Evolutionary conservation across 2,797 vertebrate genomes (phyloP).

Genomic region (Dallia pectoralis): DNA sequence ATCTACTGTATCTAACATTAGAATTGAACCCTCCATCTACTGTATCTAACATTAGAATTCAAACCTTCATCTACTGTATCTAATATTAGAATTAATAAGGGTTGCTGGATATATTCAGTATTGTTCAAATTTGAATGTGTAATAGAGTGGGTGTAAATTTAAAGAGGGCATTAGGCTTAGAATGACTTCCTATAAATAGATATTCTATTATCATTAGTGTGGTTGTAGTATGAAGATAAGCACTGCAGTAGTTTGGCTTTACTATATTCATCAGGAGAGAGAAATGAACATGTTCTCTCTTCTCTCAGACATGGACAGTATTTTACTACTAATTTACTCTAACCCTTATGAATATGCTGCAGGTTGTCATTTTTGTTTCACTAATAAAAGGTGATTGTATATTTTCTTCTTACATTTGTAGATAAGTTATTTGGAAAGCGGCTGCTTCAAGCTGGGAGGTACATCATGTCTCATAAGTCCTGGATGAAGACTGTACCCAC

Average conservation of each 20-base stretch:
- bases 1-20: too few species aligned
- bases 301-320: not conserved
- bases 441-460: conserved; percentile 91
- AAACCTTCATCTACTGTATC: too few species aligned
- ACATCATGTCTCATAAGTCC: conserved; percentile 98
- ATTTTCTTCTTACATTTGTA: conserved; percentile 41
- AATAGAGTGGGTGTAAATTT: not conserved
- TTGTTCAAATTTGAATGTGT: not conserved
- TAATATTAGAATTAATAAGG: not conserved
- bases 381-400: conserved; percentile 34
- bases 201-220: not conserved
- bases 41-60: too few species aligned
- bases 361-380: conserved; percentile 38
- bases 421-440: conserved; percentile 97
- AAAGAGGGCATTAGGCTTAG: not conserved
- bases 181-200: conserved; percentile 2
- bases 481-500: conserved; percentile 99
- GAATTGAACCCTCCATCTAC: too few species aligned
- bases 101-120: not conserved
- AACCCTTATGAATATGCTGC: too few species aligned
- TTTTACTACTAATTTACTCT: too few species aligned
- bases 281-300: not conserved
- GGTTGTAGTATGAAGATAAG: not conserved
- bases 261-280: not conserved
- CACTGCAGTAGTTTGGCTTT: conserved; percentile 13